Conservation (phyloP, 2,113 vertebrate species). For the Taurulus bubalis region DNA sequence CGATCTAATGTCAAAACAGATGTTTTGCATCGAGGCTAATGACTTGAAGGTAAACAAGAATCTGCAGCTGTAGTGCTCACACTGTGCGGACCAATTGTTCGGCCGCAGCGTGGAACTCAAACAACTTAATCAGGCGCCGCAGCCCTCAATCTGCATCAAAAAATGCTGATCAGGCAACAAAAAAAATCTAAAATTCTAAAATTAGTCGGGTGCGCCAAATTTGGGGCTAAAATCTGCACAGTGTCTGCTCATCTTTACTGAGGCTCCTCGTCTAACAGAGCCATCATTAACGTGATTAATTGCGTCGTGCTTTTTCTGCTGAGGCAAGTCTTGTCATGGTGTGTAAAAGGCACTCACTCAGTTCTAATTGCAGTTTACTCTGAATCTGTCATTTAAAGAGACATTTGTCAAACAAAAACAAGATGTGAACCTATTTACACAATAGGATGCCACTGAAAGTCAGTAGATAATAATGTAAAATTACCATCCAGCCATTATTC, state of each 20-base stretch:
- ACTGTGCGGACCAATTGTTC: too few species aligned
- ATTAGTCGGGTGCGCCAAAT: neutral
- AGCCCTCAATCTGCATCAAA: too few species aligned
- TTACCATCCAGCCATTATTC: neutral
- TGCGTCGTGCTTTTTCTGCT: neutral
- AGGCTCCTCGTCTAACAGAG: neutral
- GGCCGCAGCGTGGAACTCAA: too few species aligned
- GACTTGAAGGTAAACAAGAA: too few species aligned
- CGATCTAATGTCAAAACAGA: neutral
- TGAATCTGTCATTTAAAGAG: too few species aligned
- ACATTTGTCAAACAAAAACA: too few species aligned
- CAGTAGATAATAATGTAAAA: neutral
- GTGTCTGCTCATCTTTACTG: neutral
- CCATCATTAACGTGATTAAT: neutral
- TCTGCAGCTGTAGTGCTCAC: too few species aligned
- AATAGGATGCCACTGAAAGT: neutral
- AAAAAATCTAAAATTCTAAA: too few species aligned
- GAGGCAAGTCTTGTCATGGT: neutral
- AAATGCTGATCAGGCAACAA: too few species aligned
- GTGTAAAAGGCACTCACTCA: neutral
- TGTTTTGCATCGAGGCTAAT: neutral
- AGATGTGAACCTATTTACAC: neutral
- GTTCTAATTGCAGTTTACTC: too few species aligned
- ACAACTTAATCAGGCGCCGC: too few species aligned
- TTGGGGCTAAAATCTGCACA: neutral